A percentile compares a stretch with the other conserved stretches of the same genome.
Conservation (phyloP, 2,888 invertebrate species). For the Acheta domesticus region DNA sequence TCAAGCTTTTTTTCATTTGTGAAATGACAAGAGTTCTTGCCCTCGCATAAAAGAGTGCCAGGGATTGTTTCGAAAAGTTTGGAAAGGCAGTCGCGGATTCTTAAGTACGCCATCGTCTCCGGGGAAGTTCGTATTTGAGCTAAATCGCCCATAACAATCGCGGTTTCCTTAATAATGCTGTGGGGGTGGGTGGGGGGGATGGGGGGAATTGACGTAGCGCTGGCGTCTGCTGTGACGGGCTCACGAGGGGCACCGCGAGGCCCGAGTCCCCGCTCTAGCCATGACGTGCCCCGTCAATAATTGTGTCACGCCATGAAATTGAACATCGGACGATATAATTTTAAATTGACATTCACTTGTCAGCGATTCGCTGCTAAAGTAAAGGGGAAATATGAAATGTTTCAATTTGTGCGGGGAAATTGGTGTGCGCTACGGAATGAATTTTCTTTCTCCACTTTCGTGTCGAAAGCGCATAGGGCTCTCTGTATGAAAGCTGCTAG, state of each 20-base stretch:
- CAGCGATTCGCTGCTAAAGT: neutral
- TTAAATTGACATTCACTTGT: conserved; percentile 6
- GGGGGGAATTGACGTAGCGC: neutral
- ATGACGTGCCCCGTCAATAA: neutral
- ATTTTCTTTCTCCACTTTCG: neutral
- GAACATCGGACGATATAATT: conserved; percentile 10
- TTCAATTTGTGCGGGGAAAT: conserved; percentile 6
- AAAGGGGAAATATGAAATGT: conserved; percentile 5
- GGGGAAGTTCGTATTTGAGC: neutral
- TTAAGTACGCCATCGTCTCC: neutral
- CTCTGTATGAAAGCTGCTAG: too few species aligned
- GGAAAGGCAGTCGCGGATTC: neutral
- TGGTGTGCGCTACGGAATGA: neutral
- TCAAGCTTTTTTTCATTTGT: neutral
- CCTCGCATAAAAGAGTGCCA: neutral
- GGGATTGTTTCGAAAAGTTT: neutral
- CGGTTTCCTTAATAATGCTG: conserved; percentile 4
- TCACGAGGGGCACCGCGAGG: neutral
- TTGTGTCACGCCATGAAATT: conserved; percentile 6
- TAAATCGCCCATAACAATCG: neutral
- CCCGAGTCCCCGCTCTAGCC: neutral
- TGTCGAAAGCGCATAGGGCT: neutral
- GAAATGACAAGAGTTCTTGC: neutral
- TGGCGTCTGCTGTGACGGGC: neutral
- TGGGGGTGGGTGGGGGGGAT: neutral